Conservation (phyloP, 2,113 vertebrate genomes). For the Athene noctua region DNA sequence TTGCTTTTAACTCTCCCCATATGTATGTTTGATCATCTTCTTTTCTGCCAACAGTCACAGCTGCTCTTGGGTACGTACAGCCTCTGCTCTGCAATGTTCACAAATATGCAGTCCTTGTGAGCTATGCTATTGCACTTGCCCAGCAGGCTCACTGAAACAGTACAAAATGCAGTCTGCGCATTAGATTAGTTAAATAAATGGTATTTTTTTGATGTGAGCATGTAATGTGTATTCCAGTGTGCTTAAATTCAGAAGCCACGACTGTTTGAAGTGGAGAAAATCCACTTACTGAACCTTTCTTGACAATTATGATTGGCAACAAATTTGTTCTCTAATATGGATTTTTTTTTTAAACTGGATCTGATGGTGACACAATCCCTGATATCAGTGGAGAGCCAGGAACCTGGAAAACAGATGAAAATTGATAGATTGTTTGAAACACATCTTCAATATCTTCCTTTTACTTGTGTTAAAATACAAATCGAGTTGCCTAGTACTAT, state of each 20-base stretch:
- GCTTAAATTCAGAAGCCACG: not conserved
- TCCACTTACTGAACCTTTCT: not conserved
- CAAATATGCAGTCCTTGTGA: not conserved
- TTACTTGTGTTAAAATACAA: not conserved
- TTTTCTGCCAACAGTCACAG: not conserved
- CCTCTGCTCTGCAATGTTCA: not conserved
- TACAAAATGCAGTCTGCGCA: not conserved
- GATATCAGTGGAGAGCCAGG: not conserved
- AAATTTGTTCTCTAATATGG: not conserved
- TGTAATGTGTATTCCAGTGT: not conserved
- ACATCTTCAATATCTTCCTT: not conserved
- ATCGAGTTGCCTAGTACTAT: not conserved
- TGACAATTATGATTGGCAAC: not conserved
- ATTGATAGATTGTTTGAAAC: not conserved
- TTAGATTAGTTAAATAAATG: not conserved
- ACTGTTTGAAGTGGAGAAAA: not conserved
- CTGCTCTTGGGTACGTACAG: not conserved
- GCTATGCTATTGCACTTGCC: not conserved
- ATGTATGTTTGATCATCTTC: not conserved
- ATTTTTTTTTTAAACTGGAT: not conserved
- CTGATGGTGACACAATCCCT: not conserved
- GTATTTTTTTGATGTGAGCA: not conserved
- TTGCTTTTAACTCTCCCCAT: not conserved
- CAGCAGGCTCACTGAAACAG: not conserved
- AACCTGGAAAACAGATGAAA: not conserved